A percentile compares a stretch with the other conserved stretches of the same genome.
Conservation (phyloP, 1,140 invertebrate species). For the Scaptodrosophila lebanonensis region DNA sequence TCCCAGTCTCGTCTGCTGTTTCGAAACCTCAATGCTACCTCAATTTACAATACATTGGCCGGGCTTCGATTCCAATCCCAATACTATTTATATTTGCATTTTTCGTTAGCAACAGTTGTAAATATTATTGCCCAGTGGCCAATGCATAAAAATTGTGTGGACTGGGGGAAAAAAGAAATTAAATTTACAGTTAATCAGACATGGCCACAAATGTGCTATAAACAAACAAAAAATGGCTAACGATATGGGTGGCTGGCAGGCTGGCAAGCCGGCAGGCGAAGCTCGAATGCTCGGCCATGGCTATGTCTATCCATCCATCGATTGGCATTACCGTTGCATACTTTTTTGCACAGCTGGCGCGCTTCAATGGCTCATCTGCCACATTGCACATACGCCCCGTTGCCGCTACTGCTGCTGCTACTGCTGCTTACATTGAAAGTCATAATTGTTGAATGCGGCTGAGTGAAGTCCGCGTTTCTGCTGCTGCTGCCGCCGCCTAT, state of each 20-base stretch:
- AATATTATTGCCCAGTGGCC: no score
- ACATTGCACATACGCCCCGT: conserved; percentile 4
- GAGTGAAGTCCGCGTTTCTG: no score
- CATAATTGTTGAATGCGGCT: conserved; percentile 70
- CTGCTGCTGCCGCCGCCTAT: conserved; percentile 47
- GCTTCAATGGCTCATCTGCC: conserved; percentile 12
- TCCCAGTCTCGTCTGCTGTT: no score
- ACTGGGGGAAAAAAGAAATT: conserved; percentile 42
- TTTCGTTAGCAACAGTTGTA: no score
- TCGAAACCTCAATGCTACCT: no score
- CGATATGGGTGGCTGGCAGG: conserved; percentile 47
- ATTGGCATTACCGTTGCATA: conserved; percentile 7
- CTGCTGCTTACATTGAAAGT: conserved; percentile 30
- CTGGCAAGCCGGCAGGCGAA: neutral
- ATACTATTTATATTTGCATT: no score
- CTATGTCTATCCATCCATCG: conserved; percentile 8
- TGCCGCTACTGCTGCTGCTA: conserved; percentile 1
- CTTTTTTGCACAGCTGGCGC: conserved; percentile 20
- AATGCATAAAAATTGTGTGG: no score
- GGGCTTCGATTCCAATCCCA: no score
- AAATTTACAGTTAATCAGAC: conserved; percentile 73
- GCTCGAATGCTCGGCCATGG: neutral
- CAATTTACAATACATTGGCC: no score
- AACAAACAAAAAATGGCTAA: conserved; percentile 65
- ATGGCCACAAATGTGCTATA: conserved; percentile 71